Evolutionary conservation across 2,113 vertebrate genomes (phyloP), one percentile per base, ranked within the genome.

Genomic region (Erythrocercus mccallii): DNA sequence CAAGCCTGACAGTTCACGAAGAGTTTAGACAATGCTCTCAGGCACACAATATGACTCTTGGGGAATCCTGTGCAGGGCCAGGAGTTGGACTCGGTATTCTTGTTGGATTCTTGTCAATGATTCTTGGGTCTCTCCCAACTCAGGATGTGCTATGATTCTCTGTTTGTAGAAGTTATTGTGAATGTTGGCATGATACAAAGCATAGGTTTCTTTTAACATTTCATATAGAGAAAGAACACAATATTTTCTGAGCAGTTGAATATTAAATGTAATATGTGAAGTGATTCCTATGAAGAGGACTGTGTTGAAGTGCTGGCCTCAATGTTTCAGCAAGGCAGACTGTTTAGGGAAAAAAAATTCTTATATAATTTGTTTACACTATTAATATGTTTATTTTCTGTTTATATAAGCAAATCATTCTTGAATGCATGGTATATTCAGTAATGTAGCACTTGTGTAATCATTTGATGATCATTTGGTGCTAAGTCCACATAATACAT

Each of bases 1-100:
- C 44, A 66, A 66, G n/a, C n/a, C 38, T 74, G 38, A 6, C n/a
- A 7, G 42, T 24, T 78, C 42, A 42, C 0, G 0, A 27, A 35
- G 45, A 4, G 7, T 45, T 73, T 40, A 45, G n/a, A 53, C 38
- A 74, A 15, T 30, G 14, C 17, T 38, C 45, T 68, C 40, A 61
- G 53, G 40, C 17, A 15, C n/a, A 18, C 1, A 14, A 17, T 47
- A 21, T 60, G 38, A 47, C 17, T 47, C 17, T 7, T 60, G n/a
- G n/a, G 4, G 24, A 19, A 6, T 68, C 23, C 28, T 40, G 38
- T 60, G n/a, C 5, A 38, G 7, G 7, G 28, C 9, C 24, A 25
- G 33, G 38, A 74, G 60, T 1, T 66, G 60, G 33, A 45, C 19
- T 81, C 28, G 1, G 5, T 51, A n/a, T n/a, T n/a, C n/a, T n/a